Conservation (phyloP, 1,140 invertebrate genomes). For the Hydropsyche tenuis region DNA sequence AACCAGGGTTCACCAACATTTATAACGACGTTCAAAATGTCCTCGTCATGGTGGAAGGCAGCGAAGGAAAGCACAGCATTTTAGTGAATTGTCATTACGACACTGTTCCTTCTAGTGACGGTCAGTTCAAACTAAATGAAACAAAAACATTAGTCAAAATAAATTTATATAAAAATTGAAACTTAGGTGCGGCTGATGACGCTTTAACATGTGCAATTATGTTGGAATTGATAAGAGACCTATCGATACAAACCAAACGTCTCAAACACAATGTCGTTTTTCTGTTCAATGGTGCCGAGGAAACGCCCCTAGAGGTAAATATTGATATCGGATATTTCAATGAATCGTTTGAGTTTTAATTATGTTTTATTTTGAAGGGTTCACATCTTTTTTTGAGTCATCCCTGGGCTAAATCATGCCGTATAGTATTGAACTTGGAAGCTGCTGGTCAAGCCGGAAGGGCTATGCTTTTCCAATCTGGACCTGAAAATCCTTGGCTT, state of each 20-base stretch:
- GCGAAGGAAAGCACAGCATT: slow-evolving; percentile 63
- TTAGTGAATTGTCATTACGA: slow-evolving; percentile 86
- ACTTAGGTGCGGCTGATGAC: slow-evolving; percentile 75
- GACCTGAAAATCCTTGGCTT: slow-evolving; percentile 69
- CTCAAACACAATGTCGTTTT: slow-evolving; percentile 72
- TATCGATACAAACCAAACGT: slow-evolving; percentile 64
- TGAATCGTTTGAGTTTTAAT: background rate
- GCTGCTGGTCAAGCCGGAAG: slow-evolving; percentile 77
- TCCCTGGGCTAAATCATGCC: slow-evolving; percentile 71
- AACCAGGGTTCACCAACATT: slow-evolving; percentile 58
- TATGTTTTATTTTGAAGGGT: slow-evolving; percentile 57
- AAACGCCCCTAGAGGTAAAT: slow-evolving; percentile 66
- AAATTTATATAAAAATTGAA: slow-evolving; percentile 34
- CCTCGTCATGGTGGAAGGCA: slow-evolving; percentile 69
- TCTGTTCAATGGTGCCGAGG: slow-evolving; percentile 82
- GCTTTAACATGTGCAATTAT: slow-evolving; percentile 77
- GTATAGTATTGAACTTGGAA: slow-evolving; percentile 78
- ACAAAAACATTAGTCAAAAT: too few species aligned
- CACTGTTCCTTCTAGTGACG: slow-evolving; percentile 73
- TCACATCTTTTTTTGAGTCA: slow-evolving; percentile 83
- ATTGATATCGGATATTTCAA: slow-evolving; percentile 45
- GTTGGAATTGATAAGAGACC: slow-evolving; percentile 71
- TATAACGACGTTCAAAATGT: slow-evolving; percentile 71
- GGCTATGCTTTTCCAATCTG: slow-evolving; percentile 76
- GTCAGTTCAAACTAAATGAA: slow-evolving; percentile 52